Conservation (phyloP, 2,888 invertebrate genomes). For the Miltochrista miniata region DNA sequence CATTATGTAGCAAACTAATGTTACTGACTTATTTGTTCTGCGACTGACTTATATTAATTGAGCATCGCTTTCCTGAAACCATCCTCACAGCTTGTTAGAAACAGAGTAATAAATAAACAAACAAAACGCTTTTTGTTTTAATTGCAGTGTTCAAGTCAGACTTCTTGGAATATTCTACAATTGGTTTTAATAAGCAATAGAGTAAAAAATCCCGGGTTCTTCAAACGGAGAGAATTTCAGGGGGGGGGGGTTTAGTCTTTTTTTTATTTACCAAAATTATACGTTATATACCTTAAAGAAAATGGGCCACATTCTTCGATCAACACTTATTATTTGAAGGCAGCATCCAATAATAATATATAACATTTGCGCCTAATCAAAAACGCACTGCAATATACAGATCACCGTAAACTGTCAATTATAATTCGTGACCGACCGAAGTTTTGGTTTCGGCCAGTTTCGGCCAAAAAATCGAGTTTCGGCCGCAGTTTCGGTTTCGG, state of each 20-base stretch:
- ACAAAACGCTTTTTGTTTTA: neutral
- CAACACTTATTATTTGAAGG: too few species aligned
- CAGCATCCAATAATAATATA: neutral
- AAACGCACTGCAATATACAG: neutral
- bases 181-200: neutral
- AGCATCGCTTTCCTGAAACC: conserved; percentile 1
- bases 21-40: neutral
- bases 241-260: too few species aligned
- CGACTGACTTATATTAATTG: too few species aligned
- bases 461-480: too few species aligned
- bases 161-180: neutral
- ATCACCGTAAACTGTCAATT: neutral
- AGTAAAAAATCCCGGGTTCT: neutral
- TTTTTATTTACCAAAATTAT: neutral
- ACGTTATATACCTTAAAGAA: too few species aligned
- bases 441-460: too few species aligned
- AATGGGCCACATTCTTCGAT: too few species aligned
- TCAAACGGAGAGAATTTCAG: too few species aligned
- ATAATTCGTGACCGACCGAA: too few species aligned
- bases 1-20: neutral
- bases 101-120: conserved; percentile 3
- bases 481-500: too few species aligned
- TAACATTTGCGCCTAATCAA: neutral
- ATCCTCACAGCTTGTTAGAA: neutral
- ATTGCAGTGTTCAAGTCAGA: neutral